phyloP scores from a whole-genome alignment of 2,888 invertebrate species.

The Bombylius major region DNA sequence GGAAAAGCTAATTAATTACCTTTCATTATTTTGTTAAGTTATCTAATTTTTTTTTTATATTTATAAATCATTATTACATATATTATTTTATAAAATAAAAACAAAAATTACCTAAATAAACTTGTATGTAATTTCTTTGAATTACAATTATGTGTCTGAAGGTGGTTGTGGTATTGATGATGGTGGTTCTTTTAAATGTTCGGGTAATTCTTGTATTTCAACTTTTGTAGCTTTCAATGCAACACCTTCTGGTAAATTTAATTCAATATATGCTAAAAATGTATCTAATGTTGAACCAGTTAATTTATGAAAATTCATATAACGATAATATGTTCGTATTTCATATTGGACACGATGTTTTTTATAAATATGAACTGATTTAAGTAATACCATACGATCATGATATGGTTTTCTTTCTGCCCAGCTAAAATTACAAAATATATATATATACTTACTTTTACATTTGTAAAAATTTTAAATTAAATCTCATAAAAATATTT shows the following conservation, averaged over 20 bases:
- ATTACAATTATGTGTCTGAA: too few relatives aligned
- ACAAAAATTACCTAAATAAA: too few relatives aligned
- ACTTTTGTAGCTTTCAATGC: slow-evolving; percentile 82
- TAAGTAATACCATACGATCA: slow-evolving; percentile 67
- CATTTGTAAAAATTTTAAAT: background rate
- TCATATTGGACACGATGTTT: slow-evolving; percentile 96
- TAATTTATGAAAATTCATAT: slow-evolving; percentile 66
- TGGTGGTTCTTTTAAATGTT: slow-evolving; percentile 41
- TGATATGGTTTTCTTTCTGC: slow-evolving; percentile 58
- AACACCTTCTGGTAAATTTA: slow-evolving; percentile 96
- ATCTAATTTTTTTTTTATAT: too few relatives aligned
- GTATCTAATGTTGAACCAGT: slow-evolving; percentile 95
- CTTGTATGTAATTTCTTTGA: too few relatives aligned
- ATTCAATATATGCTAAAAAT: slow-evolving; percentile 86
- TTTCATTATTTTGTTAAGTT: too few relatives aligned
- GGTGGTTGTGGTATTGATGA: too few relatives aligned
- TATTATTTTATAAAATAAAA: too few relatives aligned
- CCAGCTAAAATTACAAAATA: slow-evolving; percentile 46
- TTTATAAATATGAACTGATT: slow-evolving; percentile 80
- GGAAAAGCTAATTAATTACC: too few relatives aligned
- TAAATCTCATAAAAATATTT: background rate
- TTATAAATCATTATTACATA: too few relatives aligned
- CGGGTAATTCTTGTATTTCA: slow-evolving; percentile 44
- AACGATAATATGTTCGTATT: slow-evolving; percentile 79
- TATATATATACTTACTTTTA: background rate